phyloP scores from a whole-genome alignment of 2,797 vertebrate genomes.

The Tamandua tetradactyla region DNA sequence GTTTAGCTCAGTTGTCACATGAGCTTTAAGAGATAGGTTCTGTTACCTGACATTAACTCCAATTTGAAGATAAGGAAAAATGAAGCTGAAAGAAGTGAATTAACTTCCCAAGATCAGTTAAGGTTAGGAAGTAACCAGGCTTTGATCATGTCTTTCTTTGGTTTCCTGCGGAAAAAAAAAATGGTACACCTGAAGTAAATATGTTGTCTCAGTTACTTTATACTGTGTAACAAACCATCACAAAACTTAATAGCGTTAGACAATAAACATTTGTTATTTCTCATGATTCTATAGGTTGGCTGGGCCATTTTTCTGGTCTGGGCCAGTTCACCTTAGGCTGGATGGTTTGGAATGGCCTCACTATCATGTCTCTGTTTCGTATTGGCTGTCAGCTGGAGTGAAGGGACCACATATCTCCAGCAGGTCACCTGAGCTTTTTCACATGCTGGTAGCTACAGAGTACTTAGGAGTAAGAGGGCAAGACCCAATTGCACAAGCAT shows the following conservation, averaged over 20 bases:
- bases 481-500: not conserved
- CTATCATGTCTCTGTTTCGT: not conserved
- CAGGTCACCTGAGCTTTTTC: not conserved
- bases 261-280: not conserved
- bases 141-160: not conserved
- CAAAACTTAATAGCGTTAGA: conserved; percentile 17
- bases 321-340: not conserved
- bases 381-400: not conserved
- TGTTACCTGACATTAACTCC: not conserved
- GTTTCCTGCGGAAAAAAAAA: not conserved
- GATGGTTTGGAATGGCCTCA: not conserved
- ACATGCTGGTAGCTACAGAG: not conserved
- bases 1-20: not conserved
- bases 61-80: conserved; percentile 28
- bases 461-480: not conserved
- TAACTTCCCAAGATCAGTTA: not conserved
- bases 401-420: not conserved
- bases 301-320: not conserved
- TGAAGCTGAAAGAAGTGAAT: not conserved
- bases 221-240: not conserved
- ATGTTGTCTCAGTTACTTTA: not conserved
- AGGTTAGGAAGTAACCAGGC: not conserved
- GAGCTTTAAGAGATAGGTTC: not conserved
- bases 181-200: not conserved
- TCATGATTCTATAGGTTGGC: not conserved